Percentiles rank a stretch among this genome's conserved stretches.
These are phyloP conservation scores for Resseliella maxima DNA, from an alignment of 2,888 invertebrate species.

Conservation along the genomic window DNA sequence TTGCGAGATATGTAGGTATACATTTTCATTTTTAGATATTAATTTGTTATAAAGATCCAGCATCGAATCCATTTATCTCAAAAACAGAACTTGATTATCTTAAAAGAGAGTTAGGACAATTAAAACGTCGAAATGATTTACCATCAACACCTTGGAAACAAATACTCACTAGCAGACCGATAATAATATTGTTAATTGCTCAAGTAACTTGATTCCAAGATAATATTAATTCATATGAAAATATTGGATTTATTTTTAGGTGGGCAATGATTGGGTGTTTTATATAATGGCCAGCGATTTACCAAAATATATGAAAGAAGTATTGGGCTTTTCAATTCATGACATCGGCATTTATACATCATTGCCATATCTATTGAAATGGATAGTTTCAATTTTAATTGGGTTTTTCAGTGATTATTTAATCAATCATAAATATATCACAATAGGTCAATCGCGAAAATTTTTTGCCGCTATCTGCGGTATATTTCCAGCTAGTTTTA, in stretches of 20 bases:
- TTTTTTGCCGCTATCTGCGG: slow-evolving; percentile 75
- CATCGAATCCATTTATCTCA: slow-evolving; percentile 79
- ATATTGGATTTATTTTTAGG: slow-evolving; percentile 66
- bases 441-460: slow-evolving; percentile 72
- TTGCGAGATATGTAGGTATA: no score
- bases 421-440: slow-evolving; percentile 71
- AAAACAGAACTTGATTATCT: slow-evolving; percentile 77
- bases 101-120: slow-evolving; percentile 73
- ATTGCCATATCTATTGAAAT: slow-evolving; percentile 72
- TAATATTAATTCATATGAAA: no score
- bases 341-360: slow-evolving; percentile 73
- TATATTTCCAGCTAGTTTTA: slow-evolving; percentile 75
- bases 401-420: slow-evolving; percentile 67
- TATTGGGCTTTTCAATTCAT: slow-evolving; percentile 72
- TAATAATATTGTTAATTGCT: slow-evolving; percentile 70
- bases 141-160: slow-evolving; percentile 78
- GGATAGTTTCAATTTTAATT: slow-evolving; percentile 64
- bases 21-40: slow-evolving; percentile 69
- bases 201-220: no score
- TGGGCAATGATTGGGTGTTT: slow-evolving; percentile 76
- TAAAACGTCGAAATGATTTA: slow-evolving; percentile 69
- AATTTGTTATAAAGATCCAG: slow-evolving; percentile 76
- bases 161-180: slow-evolving; percentile 76
- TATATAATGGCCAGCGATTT: slow-evolving; percentile 75
- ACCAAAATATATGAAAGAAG: no score